A percentile compares a stretch with the other conserved stretches of the same genome.
Conservation (phyloP, 2,113 vertebrate genomes). For the Lipophrys pholis region DNA sequence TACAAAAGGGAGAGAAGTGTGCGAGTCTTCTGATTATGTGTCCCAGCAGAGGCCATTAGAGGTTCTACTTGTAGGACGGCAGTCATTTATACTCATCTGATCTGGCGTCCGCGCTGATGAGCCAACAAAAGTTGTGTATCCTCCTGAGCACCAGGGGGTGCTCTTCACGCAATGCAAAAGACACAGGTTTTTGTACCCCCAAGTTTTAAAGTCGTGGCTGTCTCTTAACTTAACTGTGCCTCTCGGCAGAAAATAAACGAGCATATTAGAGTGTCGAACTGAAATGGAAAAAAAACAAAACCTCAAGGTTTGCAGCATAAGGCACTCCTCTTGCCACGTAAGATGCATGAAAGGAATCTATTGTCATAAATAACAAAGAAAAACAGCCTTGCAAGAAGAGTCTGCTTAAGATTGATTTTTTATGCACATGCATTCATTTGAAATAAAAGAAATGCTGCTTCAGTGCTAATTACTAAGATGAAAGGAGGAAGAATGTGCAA, state of each 20-base stretch:
- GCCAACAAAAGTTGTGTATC: constrained; percentile 39
- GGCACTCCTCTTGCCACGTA: constrained; percentile 49
- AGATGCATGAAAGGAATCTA: constrained; percentile 73
- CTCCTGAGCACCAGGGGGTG: constrained; percentile 77
- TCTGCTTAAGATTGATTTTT: constrained; percentile 78
- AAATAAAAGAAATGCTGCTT: constrained; percentile 83
- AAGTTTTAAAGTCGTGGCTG: constrained; percentile 26
- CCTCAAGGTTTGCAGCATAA: constrained; percentile 74
- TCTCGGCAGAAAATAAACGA: constrained; percentile 28
- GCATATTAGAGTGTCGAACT: constrained; percentile 43
- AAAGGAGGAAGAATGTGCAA: constrained; percentile 80
- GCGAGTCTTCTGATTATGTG: constrained; percentile 73
- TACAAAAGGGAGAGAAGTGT: constrained; percentile 72
- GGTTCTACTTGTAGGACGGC: constrained; percentile 67
- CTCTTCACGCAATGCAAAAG: constrained; percentile 47
- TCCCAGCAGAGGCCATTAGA: constrained; percentile 79
- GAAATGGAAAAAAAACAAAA: constrained; percentile 45
- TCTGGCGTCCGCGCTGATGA: constrained; percentile 63
- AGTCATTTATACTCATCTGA: constrained; percentile 70
- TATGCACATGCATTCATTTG: constrained; percentile 85
- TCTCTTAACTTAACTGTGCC: constrained; percentile 21
- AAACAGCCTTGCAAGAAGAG: constrained; percentile 76
- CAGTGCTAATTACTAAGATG: constrained; percentile 83
- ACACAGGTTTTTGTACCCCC: constrained; percentile 5
- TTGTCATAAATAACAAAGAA: constrained; percentile 83